These are phyloP conservation scores for Elephas maximus DNA, from an alignment of 2,113 vertebrate genomes.

Conservation along the genomic window DNA sequence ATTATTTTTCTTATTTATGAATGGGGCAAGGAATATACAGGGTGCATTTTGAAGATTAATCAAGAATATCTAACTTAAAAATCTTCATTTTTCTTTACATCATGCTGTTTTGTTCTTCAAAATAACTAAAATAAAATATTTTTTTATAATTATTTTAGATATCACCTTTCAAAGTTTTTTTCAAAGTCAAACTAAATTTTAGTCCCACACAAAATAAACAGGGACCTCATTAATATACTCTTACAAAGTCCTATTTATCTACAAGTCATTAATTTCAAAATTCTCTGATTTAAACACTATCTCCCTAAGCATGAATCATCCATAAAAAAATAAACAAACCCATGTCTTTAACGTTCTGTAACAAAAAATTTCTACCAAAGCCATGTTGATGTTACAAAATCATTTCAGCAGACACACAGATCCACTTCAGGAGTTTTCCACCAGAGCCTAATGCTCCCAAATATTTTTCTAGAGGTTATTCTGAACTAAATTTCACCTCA, in stretches of 20 bases:
- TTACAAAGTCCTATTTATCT: conserved; percentile 16
- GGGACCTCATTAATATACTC: background rate
- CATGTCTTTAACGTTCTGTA: background rate
- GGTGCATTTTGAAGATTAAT: background rate
- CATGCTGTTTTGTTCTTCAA: background rate
- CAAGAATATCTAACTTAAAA: background rate
- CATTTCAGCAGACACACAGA: background rate
- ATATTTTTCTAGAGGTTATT: background rate
- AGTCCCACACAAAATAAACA: conserved; percentile 2
- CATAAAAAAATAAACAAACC: background rate
- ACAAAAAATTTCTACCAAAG: background rate
- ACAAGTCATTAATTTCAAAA: conserved; percentile 29
- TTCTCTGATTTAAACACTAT: conserved; percentile 30
- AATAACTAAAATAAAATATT: conserved; percentile 3
- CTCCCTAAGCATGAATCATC: background rate
- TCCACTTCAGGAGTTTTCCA: background rate
- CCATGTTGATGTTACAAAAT: background rate
- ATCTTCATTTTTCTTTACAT: background rate
- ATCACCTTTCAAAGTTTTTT: conserved; percentile 14
- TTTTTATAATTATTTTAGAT: background rate
- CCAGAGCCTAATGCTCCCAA: background rate
- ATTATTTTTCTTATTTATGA: background rate
- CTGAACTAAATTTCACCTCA: background rate
- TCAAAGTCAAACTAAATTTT: conserved; percentile 50
- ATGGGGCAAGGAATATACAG: background rate